Base-by-base conservation (phyloP, 2,113 vertebrate genomes). In the Myocastor coypus region DNA sequence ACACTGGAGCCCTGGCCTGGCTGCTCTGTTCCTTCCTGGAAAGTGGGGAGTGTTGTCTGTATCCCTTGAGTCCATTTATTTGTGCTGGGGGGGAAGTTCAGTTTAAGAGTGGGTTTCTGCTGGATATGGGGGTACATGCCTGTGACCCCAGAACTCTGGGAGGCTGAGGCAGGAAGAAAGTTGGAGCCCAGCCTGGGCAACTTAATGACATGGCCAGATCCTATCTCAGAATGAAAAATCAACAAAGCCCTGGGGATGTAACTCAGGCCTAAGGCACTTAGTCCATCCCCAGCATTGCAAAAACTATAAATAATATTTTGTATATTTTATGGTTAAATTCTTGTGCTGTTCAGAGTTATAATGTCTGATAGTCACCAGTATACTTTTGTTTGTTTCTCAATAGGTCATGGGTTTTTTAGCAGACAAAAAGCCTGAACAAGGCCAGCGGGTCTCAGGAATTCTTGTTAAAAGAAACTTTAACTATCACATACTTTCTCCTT, bases 391-490 rank as follows among this genome's bases (percentile, higher is more conserved):
- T 64, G 50, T 30, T 42, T 90, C 82, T 40, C 1, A 89, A 97
- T 64, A 99, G 99, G 99, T 99, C 82, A 99, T 99, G 99, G 99
- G 99, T 46, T 99, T 98, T 57, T 98, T 99, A 96, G 99, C 99
- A 26, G 99, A 99, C 98, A 99, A 98, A 98, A 99, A 99, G 97
- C 99, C 99, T 92, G 97, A 98, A 77, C 99, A 99, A 98, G 99
- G 99, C 89, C 99, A 99, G 97, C 98, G 99, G 59, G 99, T 99
- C 93, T 99, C 99, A 13, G 99, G 99, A 85, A 99, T 99, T 96
- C 98, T 99, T 9, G 99, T 99, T 94, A 99, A 99, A 92, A 99
- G 99, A 89, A 99, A 99, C 98, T 99, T 99, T 97, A 99, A 99
- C 97, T 99, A 99, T 96, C 99, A 99, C 97, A 99, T 99, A 93